Evolutionary conservation across 2,888 invertebrate species (phyloP).

Genomic region (Tachina lurida): DNA sequence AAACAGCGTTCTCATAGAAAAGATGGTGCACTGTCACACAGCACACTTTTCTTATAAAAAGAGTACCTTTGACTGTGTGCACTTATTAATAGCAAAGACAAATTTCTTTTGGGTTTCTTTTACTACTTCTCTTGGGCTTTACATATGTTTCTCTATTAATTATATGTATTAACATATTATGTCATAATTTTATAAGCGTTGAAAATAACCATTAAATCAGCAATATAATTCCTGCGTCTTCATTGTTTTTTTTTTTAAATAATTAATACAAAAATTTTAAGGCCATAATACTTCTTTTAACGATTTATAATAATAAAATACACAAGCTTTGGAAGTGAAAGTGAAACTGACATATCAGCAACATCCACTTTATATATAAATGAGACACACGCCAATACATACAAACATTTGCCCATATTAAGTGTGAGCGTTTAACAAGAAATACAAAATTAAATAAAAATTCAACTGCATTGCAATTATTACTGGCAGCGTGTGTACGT

Average conservation of each 20-base stretch:
- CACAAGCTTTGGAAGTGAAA: conserved; percentile 30
- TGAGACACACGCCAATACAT: neutral
- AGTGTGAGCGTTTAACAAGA: conserved; percentile 14
- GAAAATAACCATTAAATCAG: neutral
- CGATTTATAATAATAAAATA: neutral
- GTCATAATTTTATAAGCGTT: neutral
- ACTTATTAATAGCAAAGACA: too few relatives aligned
- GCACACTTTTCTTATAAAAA: too few relatives aligned
- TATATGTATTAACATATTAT: conserved; percentile 20
- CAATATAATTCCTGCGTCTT: conserved; percentile 4
- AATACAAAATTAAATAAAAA: conserved; percentile 10
- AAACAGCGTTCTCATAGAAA: too few relatives aligned
- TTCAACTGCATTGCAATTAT: conserved; percentile 30
- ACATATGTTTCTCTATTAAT: conserved; percentile 1
- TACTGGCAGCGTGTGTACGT: neutral
- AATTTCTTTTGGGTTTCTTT: neutral
- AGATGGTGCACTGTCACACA: too few relatives aligned
- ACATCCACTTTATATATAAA: conserved; percentile 4
- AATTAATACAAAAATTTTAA: conserved; percentile 7
- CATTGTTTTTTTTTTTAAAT: neutral
- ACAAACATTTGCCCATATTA: neutral
- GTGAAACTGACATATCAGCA: conserved; percentile 42
- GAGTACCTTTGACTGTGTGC: too few relatives aligned
- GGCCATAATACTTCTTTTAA: conserved; percentile 25
- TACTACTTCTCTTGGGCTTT: neutral